Evolutionary conservation across 2,888 invertebrate species (phyloP).

Genomic region (Pandemis cinnamomeana): DNA sequence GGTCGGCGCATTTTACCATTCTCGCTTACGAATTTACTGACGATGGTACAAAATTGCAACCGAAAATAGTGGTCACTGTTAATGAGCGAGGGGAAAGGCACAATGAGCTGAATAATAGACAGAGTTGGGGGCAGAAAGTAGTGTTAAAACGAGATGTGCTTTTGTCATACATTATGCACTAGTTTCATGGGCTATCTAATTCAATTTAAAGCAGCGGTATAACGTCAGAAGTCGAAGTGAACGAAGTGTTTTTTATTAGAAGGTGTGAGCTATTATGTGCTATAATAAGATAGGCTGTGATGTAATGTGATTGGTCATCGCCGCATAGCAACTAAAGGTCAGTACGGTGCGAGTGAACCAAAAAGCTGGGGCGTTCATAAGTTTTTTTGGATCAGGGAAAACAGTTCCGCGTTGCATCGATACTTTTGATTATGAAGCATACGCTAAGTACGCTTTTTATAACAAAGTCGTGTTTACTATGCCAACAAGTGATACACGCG

Average conservation of each 20-base stretch:
- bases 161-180: constrained; percentile 36
- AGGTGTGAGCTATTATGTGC: constrained; percentile 13
- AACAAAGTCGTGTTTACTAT: not conserved
- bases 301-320: constrained; percentile 5
- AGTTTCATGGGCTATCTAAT: constrained; percentile 17
- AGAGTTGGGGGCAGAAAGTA: constrained; percentile 53
- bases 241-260: not conserved
- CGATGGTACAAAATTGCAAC: constrained; percentile 68
- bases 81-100: constrained; percentile 70
- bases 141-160: constrained; percentile 50
- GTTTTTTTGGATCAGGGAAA: constrained; percentile 5
- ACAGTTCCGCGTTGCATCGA: constrained; percentile 6
- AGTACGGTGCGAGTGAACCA: constrained; percentile 2
- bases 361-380: constrained; percentile 12
- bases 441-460: constrained; percentile 21
- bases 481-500: not conserved
- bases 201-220: constrained; percentile 19
- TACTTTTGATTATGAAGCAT: constrained; percentile 11
- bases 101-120: constrained; percentile 75
- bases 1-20: constrained; percentile 67
- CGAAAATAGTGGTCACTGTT: constrained; percentile 71
- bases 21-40: constrained; percentile 69
- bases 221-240: not conserved
- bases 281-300: constrained; percentile 9
- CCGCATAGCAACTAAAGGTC: constrained; percentile 15